Percentiles rank a stretch among this genome's conserved stretches.
phyloP scores from a whole-genome alignment of 2,113 vertebrate species.

The Ochotona princeps region DNA sequence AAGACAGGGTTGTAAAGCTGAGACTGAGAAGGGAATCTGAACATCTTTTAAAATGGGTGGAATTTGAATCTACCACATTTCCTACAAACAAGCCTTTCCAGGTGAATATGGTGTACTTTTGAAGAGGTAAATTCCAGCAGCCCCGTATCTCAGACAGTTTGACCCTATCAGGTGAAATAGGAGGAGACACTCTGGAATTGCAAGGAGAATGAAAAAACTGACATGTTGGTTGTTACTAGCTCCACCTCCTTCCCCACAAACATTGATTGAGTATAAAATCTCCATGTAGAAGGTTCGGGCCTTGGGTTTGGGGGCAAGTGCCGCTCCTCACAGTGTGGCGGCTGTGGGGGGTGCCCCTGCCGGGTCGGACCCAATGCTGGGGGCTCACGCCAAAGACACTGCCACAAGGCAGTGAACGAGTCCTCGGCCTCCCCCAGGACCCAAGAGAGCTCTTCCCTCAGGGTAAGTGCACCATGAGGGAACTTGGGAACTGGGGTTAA shows the following conservation, averaged over 20 bases:
- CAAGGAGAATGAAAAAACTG: neutral
- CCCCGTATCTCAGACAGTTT: too few species aligned
- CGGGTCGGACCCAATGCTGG: too few species aligned
- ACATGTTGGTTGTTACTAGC: neutral
- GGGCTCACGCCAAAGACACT: too few species aligned
- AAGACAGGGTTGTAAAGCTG: neutral
- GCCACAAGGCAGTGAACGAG: too few species aligned
- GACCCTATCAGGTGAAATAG: accelerated
- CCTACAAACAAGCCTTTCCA: neutral
- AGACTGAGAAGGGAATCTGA: neutral
- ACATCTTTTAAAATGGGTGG: neutral
- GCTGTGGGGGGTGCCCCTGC: too few species aligned
- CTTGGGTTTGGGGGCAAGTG: too few species aligned
- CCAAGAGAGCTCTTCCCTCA: too few species aligned
- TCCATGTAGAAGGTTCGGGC: neutral
- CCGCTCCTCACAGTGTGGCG: too few species aligned
- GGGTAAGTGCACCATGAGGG: too few species aligned
- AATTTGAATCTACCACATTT: neutral
- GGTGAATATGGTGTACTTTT: neutral
- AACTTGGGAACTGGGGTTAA: too few species aligned
- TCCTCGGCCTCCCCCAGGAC: too few species aligned
- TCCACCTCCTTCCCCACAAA: neutral
- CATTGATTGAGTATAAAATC: neutral
- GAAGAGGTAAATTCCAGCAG: neutral
- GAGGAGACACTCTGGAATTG: neutral